A percentile compares a stretch with the other conserved stretches of the same genome.
Conservation (phyloP, 2,113 vertebrate genomes). For the Gila orcuttii region DNA sequence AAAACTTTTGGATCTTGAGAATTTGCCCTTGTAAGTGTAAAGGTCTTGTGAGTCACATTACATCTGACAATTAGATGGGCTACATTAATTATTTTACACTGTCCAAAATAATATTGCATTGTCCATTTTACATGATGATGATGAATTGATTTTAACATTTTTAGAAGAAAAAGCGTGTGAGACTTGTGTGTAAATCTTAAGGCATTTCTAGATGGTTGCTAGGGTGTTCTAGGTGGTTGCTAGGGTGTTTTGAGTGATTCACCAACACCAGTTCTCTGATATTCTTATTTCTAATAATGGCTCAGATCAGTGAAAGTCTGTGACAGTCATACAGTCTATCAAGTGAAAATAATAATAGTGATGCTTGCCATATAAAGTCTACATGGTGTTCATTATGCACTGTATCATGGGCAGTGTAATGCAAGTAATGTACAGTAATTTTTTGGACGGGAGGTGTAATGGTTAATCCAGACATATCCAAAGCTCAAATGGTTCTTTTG, state of each 20-base stretch:
- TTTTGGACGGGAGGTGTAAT: background rate
- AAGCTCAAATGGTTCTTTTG: background rate
- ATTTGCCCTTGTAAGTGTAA: background rate
- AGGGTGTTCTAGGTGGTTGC: background rate
- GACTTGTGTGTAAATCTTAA: background rate
- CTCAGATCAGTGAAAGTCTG: background rate
- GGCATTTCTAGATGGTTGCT: background rate
- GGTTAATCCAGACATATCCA: constrained; percentile 9
- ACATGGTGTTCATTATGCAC: background rate
- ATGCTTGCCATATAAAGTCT: background rate
- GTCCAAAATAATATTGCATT: background rate
- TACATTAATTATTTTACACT: background rate
- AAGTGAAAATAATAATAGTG: background rate
- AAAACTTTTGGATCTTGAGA: background rate
- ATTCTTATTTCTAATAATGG: background rate
- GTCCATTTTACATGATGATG: background rate
- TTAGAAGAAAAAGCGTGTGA: background rate
- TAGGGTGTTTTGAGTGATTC: background rate
- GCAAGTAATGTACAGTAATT: background rate
- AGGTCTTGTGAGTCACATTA: background rate
- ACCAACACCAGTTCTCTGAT: background rate
- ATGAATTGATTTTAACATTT: background rate
- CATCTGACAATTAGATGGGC: background rate
- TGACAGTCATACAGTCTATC: background rate
- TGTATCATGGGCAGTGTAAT: background rate